Evolutionary conservation across 2,113 vertebrate species (phyloP), one percentile per base, ranked within the genome.

Genomic region (Alexandromys fortis): DNA sequence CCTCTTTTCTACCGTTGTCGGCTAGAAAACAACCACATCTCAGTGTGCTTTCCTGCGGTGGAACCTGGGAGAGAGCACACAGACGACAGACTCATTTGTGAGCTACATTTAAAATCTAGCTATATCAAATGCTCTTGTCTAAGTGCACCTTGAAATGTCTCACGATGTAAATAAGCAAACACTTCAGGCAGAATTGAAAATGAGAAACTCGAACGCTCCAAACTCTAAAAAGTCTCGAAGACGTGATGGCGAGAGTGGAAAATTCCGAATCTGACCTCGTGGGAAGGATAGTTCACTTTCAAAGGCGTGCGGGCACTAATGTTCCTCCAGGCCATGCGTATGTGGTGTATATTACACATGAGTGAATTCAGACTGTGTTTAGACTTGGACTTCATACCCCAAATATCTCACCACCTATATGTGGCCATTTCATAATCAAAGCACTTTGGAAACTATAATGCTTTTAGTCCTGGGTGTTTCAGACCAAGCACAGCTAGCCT

Each of bases 81-180:
- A 75, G 88, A 92, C 42, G 58, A 93, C 14, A n/a, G 14, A n/a
- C 42, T 67, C 63, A 55, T 82, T 91, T 65, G 30, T n/a, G 19
- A 86, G 30, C 30, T 81, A 17, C 28, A 38, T 89, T 90, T 90
- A 42, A 88, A 90, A 96, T 33, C 77, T 61, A 81, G 26, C 86
- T 94, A 38, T 21, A 30, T 70, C 13, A 28, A 5, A 35, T 42
- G 38, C 82, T 65, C 45, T 85, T 26, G 7, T 26, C 4, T 38
- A 45, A 89, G 77, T 85, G 92, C 91, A 73, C 21, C 30, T 90
- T 61, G 42, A 77, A 89, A 82, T 73, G 5, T 94, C 55, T 95
- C 38, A 38, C 1, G 3, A 22, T 65, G 52, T 65, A 94, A 75
- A 94, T 72, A 68, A 68, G 88, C 49, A 89, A 86, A 85, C 95